A percentile compares a stretch with the other conserved stretches of the same genome.
Conservation (phyloP, 2,113 vertebrate species). For the Atrichornis clamosus region DNA sequence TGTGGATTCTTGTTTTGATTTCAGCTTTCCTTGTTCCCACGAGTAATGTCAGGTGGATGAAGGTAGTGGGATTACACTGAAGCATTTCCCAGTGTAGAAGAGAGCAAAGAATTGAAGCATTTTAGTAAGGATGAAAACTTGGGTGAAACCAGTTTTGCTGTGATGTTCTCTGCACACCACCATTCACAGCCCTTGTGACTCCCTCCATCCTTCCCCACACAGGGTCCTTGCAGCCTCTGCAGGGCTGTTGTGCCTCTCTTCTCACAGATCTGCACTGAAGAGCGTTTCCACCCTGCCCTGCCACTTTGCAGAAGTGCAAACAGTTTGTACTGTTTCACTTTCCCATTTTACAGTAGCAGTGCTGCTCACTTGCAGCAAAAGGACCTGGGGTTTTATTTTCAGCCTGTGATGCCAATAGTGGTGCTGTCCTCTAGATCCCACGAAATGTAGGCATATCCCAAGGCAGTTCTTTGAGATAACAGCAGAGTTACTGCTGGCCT, state of each 20-base stretch:
- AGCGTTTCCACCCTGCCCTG: neutral
- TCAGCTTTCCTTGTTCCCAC: neutral
- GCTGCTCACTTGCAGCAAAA: neutral
- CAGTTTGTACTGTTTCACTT: neutral
- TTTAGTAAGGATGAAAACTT: neutral
- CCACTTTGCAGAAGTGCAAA: neutral
- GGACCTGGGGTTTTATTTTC: neutral
- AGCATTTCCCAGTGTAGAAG: neutral
- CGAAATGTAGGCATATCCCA: neutral
- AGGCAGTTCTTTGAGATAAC: neutral
- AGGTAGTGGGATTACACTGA: rapidly evolving
- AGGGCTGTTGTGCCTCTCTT: neutral
- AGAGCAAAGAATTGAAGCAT: neutral
- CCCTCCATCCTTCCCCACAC: neutral
- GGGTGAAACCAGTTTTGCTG: neutral
- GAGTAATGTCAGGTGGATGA: neutral
- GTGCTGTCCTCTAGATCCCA: neutral
- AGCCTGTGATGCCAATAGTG: rapidly evolving
- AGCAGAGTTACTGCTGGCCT: neutral
- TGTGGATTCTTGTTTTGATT: neutral
- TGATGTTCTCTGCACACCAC: neutral
- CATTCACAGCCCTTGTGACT: rapidly evolving
- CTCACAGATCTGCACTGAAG: neutral
- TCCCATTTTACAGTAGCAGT: neutral
- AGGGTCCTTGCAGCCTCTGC: neutral